Evolutionary conservation across 2,888 invertebrate species (phyloP).

Genomic region (Steromphala cineraria): DNA sequence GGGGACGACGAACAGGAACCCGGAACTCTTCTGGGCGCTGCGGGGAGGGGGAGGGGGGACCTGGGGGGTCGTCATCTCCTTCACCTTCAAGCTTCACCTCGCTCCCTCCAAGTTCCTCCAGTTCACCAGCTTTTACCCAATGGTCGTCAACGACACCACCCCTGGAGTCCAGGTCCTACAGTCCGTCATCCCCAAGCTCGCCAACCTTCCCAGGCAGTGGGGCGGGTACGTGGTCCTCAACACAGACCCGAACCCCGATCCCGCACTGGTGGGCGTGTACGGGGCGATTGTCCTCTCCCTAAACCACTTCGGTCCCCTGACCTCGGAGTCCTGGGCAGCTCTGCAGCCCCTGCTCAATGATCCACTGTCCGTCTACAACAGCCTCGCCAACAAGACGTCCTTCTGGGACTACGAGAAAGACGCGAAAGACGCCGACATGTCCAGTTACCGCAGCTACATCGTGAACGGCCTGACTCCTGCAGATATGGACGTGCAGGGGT

Average conservation of each 20-base stretch:
- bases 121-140: no score
- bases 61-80: conserved; percentile 38
- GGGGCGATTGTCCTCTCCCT: neutral
- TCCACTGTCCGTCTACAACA: neutral
- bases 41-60: conserved; percentile 47
- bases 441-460: no score
- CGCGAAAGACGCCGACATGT: neutral
- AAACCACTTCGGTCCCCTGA: neutral
- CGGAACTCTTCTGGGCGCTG: conserved; percentile 48
- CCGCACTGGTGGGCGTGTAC: neutral
- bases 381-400: neutral
- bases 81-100: conserved; percentile 39
- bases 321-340: neutral
- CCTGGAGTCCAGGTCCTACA: no score
- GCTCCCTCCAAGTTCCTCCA: neutral
- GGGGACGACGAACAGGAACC: neutral
- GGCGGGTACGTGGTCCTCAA: conserved; percentile 2
- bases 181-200: no score
- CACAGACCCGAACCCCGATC: neutral
- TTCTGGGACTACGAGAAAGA: conserved; percentile 13
- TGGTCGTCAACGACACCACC: no score
- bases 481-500: no score
- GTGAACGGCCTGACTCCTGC: no score
- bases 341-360: neutral
- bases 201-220: neutral